Evolutionary conservation across 1,140 invertebrate species (phyloP).

Genomic region (Brachionus paranguensis): DNA sequence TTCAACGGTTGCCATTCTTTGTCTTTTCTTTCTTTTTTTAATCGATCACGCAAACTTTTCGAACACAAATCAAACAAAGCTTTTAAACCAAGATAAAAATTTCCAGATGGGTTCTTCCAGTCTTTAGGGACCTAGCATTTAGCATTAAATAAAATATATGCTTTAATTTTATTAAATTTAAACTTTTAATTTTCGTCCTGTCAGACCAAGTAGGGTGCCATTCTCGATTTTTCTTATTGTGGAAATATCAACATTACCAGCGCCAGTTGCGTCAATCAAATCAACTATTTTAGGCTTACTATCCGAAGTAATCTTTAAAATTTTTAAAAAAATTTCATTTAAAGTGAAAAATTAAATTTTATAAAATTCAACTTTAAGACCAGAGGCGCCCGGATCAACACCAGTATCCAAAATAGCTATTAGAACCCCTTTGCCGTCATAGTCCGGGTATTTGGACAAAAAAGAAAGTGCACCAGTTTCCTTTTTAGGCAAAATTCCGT

Average conservation of each 20-base stretch:
- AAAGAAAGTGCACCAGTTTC: constrained; percentile 85
- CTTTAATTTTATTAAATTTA: not conserved
- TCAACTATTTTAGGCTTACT: constrained; percentile 88
- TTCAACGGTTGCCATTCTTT: constrained; percentile 19
- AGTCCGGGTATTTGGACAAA: constrained; percentile 79
- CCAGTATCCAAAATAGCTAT: constrained; percentile 96
- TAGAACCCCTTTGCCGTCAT: constrained; percentile 80
- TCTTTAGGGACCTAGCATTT: constrained; percentile 67
- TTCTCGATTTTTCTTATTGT: constrained; percentile 68
- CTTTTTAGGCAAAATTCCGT: constrained; percentile 71
- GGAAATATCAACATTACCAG: constrained; percentile 84
- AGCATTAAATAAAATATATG: not conserved
- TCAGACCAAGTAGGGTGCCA: constrained; percentile 74
- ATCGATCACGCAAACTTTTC: not conserved
- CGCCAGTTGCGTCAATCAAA: constrained; percentile 85
- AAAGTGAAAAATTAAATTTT: not conserved
- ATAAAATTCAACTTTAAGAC: constrained; percentile 69
- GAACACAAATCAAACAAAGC: constrained; percentile 68
- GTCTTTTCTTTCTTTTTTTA: constrained; percentile 1
- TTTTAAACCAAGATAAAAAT: constrained; percentile 76
- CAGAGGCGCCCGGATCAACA: constrained; percentile 86
- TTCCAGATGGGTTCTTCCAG: constrained; percentile 76
- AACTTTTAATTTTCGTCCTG: constrained; percentile 79
- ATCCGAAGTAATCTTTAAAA: constrained; percentile 69
- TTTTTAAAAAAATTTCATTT: not conserved